These are phyloP conservation scores for Lagenorhynchus albirostris DNA, from an alignment of 2,113 vertebrate species.

Conservation along the genomic window DNA sequence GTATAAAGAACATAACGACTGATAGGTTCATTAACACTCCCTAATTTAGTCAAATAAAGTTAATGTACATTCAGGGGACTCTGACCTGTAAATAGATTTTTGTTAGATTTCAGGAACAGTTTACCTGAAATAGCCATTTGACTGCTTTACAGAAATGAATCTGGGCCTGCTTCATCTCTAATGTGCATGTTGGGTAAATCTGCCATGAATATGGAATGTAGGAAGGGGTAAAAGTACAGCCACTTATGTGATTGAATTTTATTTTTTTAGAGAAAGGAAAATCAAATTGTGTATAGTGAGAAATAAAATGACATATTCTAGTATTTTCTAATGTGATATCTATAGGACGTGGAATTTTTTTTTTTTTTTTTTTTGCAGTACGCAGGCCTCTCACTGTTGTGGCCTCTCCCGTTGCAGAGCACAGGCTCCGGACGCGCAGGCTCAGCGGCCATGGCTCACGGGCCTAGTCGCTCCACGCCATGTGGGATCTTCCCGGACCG, in stretches of 20 bases:
- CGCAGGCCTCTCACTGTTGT: no score
- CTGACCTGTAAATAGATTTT: not conserved
- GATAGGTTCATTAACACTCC: not conserved
- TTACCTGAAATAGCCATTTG: not conserved
- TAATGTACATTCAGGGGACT: not conserved
- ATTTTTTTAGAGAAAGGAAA: not conserved
- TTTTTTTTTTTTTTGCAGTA: no score
- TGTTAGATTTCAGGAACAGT: not conserved
- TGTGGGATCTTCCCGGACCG: no score
- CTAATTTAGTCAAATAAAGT: not conserved
- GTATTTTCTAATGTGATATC: not conserved
- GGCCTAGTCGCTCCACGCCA: no score
- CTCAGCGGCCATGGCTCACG: no score
- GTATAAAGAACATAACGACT: not conserved
- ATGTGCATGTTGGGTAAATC: not conserved
- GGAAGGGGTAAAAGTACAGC: not conserved
- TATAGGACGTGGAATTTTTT: not conserved
- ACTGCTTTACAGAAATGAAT: not conserved
- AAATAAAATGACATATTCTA: not conserved
- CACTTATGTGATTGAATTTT: not conserved
- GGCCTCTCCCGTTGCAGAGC: no score
- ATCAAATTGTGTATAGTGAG: not conserved
- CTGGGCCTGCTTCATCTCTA: not conserved
- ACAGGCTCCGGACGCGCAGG: no score
- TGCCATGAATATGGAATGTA: not conserved